Conservation (phyloP, 1,140 invertebrate genomes). For the Cepaea nemoralis region DNA sequence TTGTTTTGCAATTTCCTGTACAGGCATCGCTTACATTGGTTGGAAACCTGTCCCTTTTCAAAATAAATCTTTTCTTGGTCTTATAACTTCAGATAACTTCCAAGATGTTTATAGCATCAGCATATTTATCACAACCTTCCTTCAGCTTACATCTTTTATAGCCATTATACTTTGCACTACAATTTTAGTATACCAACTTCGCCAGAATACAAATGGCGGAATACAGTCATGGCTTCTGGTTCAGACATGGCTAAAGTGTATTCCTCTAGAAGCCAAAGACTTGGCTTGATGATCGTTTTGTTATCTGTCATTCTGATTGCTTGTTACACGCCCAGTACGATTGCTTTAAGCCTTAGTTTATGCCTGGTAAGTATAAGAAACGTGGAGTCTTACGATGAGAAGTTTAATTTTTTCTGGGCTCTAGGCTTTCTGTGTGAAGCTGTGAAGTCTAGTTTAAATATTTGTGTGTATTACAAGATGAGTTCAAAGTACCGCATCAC, state of each 20-base stretch:
- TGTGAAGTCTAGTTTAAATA: neutral
- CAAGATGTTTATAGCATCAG: neutral
- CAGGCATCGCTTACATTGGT: neutral
- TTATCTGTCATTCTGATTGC: neutral
- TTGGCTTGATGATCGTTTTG: neutral
- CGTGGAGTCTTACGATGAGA: neutral
- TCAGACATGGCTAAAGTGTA: neutral
- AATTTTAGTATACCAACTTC: neutral
- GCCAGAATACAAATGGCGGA: slow-evolving; percentile 1
- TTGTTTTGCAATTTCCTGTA: neutral
- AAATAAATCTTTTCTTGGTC: neutral
- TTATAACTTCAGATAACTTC: neutral
- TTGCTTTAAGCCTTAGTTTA: neutral
- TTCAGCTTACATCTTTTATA: neutral
- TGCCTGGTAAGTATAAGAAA: neutral
- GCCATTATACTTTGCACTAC: neutral
- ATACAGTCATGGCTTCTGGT: neutral
- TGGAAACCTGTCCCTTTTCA: neutral
- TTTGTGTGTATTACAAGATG: neutral
- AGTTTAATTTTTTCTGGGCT: neutral
- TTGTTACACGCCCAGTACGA: neutral
- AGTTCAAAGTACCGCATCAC: neutral
- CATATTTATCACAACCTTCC: neutral
- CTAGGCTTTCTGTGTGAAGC: neutral
- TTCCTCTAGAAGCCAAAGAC: neutral